phyloP scores from a whole-genome alignment of 2,888 invertebrate genomes.

The Cantharis rustica region DNA sequence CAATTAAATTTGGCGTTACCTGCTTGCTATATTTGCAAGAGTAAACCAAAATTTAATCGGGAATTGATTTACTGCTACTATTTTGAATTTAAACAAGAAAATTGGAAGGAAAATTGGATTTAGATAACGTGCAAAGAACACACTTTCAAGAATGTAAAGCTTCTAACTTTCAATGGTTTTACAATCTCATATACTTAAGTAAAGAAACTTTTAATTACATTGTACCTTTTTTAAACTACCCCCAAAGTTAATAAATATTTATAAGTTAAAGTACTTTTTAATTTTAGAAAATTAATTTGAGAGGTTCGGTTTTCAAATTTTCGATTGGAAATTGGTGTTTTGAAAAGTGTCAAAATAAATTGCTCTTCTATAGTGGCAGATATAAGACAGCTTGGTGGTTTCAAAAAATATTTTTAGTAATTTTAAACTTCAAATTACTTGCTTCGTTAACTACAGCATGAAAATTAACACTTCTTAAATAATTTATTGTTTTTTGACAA shows the following conservation, averaged over 20 bases:
- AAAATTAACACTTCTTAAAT: neutral
- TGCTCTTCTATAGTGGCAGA: neutral
- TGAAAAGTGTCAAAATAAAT: neutral
- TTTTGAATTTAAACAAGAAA: constrained; percentile 20
- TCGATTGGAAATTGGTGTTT: neutral
- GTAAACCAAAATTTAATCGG: constrained; percentile 20
- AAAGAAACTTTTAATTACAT: constrained; percentile 5
- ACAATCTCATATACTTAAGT: constrained; percentile 4
- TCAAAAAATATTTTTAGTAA: neutral
- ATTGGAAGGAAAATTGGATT: constrained; percentile 16
- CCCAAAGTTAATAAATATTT: neutral
- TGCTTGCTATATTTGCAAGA: neutral
- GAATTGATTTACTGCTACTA: constrained; percentile 15
- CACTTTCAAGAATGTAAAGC: constrained; percentile 2
- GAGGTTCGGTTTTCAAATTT: neutral
- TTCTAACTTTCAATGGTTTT: constrained; percentile 3
- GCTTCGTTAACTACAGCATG: neutral
- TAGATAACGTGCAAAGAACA: constrained; percentile 13
- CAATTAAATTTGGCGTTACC: constrained; percentile 10
- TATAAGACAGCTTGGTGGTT: too few relatives aligned
- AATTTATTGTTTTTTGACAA: neutral
- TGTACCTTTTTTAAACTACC: neutral
- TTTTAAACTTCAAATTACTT: neutral
- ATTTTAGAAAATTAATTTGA: neutral
- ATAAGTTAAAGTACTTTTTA: neutral